Evolutionary conservation across 2,113 vertebrate genomes (phyloP).

Genomic region (Corythaeola cristata): DNA sequence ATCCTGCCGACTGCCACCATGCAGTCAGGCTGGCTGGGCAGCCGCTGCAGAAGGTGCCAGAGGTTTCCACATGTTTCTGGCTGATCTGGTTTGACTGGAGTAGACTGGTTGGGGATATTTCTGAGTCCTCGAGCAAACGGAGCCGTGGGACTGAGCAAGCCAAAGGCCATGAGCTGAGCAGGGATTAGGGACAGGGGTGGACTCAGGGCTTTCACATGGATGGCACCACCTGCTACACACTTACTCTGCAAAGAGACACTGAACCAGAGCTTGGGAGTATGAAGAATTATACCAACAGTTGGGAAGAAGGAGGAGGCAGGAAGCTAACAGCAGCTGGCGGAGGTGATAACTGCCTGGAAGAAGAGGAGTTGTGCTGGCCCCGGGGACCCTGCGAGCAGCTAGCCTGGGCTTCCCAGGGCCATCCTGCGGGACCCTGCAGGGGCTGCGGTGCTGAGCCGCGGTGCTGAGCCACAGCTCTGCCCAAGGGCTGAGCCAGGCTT

Average conservation of each 20-base stretch:
- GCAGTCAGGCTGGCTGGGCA: neutral
- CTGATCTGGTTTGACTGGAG: neutral
- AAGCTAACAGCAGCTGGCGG: neutral
- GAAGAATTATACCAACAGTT: neutral
- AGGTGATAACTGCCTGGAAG: neutral
- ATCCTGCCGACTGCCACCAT: neutral
- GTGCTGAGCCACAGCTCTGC: neutral
- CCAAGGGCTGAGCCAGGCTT: neutral
- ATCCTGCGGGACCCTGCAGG: fast-evolving
- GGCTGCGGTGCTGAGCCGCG: fast-evolving
- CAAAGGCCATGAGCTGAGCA: neutral
- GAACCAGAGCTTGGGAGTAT: neutral
- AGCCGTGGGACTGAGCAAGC: neutral
- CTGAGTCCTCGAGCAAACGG: neutral
- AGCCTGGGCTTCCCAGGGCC: neutral
- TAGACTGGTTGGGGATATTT: neutral
- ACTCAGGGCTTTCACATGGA: fast-evolving
- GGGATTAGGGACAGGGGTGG: neutral
- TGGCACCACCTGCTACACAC: neutral
- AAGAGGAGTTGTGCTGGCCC: neutral
- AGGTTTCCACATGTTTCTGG: neutral
- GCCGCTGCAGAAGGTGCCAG: neutral
- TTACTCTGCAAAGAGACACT: neutral
- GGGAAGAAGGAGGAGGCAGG: neutral
- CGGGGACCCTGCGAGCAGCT: neutral